These are phyloP conservation scores for Spongilla lacustris DNA, from an alignment of 37 sponge, comb jelly and placozoan species.

Conservation along the genomic window DNA sequence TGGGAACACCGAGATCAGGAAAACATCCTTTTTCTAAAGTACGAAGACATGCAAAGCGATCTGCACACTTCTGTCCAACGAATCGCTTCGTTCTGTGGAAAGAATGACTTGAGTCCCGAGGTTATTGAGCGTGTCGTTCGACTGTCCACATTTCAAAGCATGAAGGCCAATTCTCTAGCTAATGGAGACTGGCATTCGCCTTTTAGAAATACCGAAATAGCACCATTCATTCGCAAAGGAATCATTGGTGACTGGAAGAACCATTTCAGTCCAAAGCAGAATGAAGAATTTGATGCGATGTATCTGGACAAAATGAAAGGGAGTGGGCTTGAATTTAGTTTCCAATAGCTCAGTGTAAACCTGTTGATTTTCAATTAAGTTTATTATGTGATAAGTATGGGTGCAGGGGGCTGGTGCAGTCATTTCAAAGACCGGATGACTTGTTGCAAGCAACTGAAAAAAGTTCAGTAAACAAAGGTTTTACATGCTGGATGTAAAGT, in stretches of 20 bases:
- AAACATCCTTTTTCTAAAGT: slow-evolving; percentile 65
- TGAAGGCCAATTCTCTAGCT: slow-evolving; percentile 35
- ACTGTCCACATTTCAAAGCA: slow-evolving; percentile 37
- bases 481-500: too few species aligned
- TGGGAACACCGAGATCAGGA: slow-evolving; percentile 39
- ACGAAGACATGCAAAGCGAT: slow-evolving; percentile 68
- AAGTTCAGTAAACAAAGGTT: too few species aligned
- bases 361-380: background rate
- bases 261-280: slow-evolving; percentile 46
- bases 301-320: slow-evolving; percentile 32
- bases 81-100: slow-evolving; percentile 45
- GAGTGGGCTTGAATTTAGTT: slow-evolving; percentile 4
- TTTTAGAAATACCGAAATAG: background rate
- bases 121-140: slow-evolving; percentile 20
- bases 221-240: slow-evolving; percentile 49
- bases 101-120: slow-evolving; percentile 4
- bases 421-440: too few species aligned
- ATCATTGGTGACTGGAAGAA: slow-evolving; percentile 67
- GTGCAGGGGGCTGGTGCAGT: too few species aligned
- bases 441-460: too few species aligned
- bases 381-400: too few species aligned
- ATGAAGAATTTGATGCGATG: slow-evolving; percentile 20
- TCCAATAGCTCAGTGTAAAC: background rate
- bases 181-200: slow-evolving; percentile 31
- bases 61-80: background rate